Evolutionary conservation across 2,113 vertebrate species (phyloP), one percentile per base, ranked within the genome.

Genomic region (Chinchilla lanigera): DNA sequence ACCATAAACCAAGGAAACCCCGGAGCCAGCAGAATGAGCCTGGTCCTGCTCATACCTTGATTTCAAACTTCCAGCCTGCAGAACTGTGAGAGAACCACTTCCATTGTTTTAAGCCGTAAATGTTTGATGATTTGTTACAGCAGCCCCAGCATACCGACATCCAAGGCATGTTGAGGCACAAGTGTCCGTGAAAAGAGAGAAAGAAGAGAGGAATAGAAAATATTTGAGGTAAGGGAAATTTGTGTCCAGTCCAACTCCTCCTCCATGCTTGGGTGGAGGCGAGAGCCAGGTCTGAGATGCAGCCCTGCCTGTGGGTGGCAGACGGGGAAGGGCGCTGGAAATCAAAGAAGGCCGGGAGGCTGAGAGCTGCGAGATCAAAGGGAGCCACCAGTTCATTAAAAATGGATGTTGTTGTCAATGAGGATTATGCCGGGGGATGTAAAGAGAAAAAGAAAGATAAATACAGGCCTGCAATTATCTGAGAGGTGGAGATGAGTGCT

Each of bases 361-460:
- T 41, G 71, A 44, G 95, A 50, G 60, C 78, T 10, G 56, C 1
- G 56, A 97, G 97, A 93, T 94, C 97, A 95, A 94, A 96, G 95
- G 44, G 58, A 87, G 85, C 75, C 24, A 28, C 38, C 12, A 60
- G 71, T 17, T 96, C 96, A 87, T 96, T 96, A 97, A 93, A 97
- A 95, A 95, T 95, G 94, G 82, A 98, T 89, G 86, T 8, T 89
- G 81, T 88, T 92, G 95, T 96, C 93, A 89, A 91, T 92, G 96
- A 26, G 86, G 96, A 95, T 96, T 96, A 91, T 5, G 44, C 3
- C 52, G 44, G 67, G 60, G 89, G 58, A 69, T 75, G 86, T 17
- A 30, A 44, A 22, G 97, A 44, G 47, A n/a, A n/a, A 78, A 85
- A 75, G 56, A 65, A 44, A 52, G 80, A 6, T 38, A 92, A 90